Base-by-base conservation (phyloP, 2,113 vertebrate species). In the Syngnathus floridae region DNA sequence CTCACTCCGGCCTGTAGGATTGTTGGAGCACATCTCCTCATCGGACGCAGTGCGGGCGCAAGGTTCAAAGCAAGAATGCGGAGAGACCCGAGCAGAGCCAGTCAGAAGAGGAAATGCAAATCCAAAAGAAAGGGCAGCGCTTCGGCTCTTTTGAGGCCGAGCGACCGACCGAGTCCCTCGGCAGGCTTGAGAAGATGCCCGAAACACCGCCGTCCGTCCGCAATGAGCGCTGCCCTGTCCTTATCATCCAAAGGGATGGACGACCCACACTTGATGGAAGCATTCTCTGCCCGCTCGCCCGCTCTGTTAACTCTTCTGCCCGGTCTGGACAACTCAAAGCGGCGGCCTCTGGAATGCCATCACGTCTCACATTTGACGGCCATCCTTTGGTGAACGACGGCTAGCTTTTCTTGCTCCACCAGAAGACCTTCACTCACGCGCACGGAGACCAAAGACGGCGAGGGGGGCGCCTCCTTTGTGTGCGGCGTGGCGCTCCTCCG, bases 171-270 rank as follows among this genome's bases (percentile, higher is more conserved):
- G 89, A 92, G 92, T 95, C 94, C 94, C 95, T 81, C 90, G 89
- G 78, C 90, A 93, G 92, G 93, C 90, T 90, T 94, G 92, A 94
- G 95, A 94, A 92, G 90, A 93, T 90, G 91, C 26, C 93, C 89
- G 90, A 92, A 17, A 36, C 26, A 10, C 35, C 51, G 10, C 51
- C 51, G 9, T 10, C 8, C 7, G 8, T 41, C 40, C 40, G 90
- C 91, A 3, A 31, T 31, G 26, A 31, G 3, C 26, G 26, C 26
- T 31, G 26, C 26, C 3, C 26, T 31, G 2, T 31, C 3, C 26
- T 31, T 82, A 87, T 77, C 69, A 82, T 31, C 26, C 26, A 31
- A 31, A 31, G 26, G 26, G 26, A 26, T n/a, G n/a, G n/a, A n/a
- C 26, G 26, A 2, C 26, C 26, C 26, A 2, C 26, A 26, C 26